Base-by-base conservation (phyloP, 2,888 invertebrate genomes). In the Heliconius hortense region DNA sequence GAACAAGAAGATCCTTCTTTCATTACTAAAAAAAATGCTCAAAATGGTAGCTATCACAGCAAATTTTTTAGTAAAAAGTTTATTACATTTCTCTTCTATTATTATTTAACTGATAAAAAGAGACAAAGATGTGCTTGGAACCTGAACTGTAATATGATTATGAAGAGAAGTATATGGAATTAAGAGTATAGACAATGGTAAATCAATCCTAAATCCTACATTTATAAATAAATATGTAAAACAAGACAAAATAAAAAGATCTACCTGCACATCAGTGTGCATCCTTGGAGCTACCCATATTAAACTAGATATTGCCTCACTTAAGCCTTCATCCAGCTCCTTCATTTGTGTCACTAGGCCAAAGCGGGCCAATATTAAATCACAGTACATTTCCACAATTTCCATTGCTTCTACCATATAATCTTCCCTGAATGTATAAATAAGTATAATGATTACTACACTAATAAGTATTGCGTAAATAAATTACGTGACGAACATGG, bases 401-500 rank as follows among this genome's bases (percentile, higher is more conserved):
- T 99, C 99, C 97, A 99, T 98, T 1, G 99, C 99, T 92, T 99
- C 99, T 4, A 99, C 99, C 91, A 99, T 95, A 89, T 99, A 99
- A 92, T 99, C 99, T 92, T 99, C 99, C 67, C 99, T 96, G 83
- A n/a, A 91, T 60, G 1, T 62, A 11, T 48, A 80, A 60, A 76
- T 62, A 76, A 72, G n/a, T 56, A 28, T 43, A 63, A 56, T 60
- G 75, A 35, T 59, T 13, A 68, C n/a, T 24, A 43, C 11, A 64
- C 8, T 53, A 35, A 31, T 35, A 69, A 56, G 4, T 69, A 69
- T 56, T 56, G 69, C 69, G 69, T 56, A 69, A 31, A 56, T 35
- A 15, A 69, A 31, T n/a, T 13, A 69, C 24, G 15, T 56, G 15
- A 24, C 8, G 13, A 13, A 56, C 31, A 53, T n/a, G 31, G 28